phyloP scores from a whole-genome alignment of 1,140 invertebrate species.

The Heliconius congener region DNA sequence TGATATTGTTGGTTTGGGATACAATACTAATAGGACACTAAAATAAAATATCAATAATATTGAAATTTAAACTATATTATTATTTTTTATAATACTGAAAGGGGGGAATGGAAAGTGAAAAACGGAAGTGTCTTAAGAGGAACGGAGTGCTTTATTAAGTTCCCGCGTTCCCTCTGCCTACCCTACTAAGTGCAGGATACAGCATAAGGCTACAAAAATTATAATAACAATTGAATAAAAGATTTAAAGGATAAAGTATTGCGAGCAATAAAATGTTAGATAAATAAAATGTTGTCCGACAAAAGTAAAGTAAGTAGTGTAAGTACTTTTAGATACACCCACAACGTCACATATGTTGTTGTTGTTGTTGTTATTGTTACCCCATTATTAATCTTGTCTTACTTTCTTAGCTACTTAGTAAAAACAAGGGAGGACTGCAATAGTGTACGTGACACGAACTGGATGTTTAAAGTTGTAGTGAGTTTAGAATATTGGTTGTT shows the following conservation, averaged over 20 bases:
- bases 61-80: too few species aligned
- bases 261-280: neutral
- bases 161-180: too few species aligned
- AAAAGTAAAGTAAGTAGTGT: neutral
- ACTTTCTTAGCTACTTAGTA: neutral
- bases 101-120: too few species aligned
- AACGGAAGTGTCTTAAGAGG: too few species aligned
- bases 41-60: too few species aligned
- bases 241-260: neutral
- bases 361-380: neutral
- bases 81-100: too few species aligned
- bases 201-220: too few species aligned
- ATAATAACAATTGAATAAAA: too few species aligned
- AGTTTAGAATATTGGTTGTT: neutral
- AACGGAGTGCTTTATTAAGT: too few species aligned
- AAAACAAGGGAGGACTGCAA: neutral
- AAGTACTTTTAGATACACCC: neutral
- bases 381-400: neutral
- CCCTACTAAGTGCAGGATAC: too few species aligned
- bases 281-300: neutral
- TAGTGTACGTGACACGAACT: slow-evolving; percentile 7
- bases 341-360: neutral
- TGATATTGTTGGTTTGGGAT: too few species aligned
- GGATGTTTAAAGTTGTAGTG: neutral
- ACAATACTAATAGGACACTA: too few species aligned